Base-by-base conservation (phyloP, 2,797 vertebrate species). In the Notolabrus celidotus region DNA sequence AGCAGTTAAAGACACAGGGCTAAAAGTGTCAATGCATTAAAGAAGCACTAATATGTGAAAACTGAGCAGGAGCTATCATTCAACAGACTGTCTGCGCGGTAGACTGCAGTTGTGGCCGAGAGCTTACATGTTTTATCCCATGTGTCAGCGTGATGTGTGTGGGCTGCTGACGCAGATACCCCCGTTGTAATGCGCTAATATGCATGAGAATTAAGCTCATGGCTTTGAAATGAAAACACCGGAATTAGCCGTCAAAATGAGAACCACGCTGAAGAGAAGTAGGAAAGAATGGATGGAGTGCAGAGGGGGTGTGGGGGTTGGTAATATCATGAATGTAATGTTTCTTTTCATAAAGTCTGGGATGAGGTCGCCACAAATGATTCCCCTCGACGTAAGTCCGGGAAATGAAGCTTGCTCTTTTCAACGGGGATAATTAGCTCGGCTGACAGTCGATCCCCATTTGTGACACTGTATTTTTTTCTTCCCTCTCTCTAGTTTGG, bases 371-470 rank as follows among this genome's bases (percentile, higher is more conserved):
- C 78, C 77, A 84, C 88, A 90, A 92, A 94, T 89, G 89, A 91
- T 89, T 92, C 89, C 89, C 77, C 87, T 78, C 76, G 81, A 94
- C 88, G 67, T 88, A 88, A 87, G 84, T 84, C 85, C 19, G 51
- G 73, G 85, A 90, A 89, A 90, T 89, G 91, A 91, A 90, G 83
- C 86, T 89, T 76, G 86, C 85, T 86, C 86, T 92, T 92, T 93
- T 92, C 91, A 92, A 73, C 80, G 50, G 71, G 82, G 86, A 91
- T 94, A 94, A 94, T 94, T 94, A 94, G 88, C 80, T 72, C 33
- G 82, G 85, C 87, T 94, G 92, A 93, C 92, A 93, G 93, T 86
- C 82, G 71, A 90, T 92, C 89, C 90, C 89, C 73, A 79, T 86
- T 88, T 82, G 79, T 82, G 85, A 82, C 77, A 77, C 70, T 3